phyloP scores from a whole-genome alignment of 1,140 invertebrate genomes.

The Drosophila saltans region DNA sequence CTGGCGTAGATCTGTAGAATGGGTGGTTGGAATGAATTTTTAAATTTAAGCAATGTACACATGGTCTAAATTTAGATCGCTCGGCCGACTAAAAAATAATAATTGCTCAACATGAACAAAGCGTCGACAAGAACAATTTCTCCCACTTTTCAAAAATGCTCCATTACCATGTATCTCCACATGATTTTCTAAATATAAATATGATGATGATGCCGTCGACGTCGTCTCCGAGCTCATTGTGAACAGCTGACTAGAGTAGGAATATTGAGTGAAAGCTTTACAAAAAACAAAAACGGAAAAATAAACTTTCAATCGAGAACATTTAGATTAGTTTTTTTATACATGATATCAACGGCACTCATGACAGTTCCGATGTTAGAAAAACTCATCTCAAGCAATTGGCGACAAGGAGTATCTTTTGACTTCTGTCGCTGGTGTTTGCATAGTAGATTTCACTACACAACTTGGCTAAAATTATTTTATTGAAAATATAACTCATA shows the following conservation, averaged over 20 bases:
- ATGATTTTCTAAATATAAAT: slow-evolving; percentile 80
- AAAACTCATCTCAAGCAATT: too few species aligned
- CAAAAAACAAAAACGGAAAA: neutral
- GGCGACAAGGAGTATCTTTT: too few species aligned
- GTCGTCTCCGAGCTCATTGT: neutral
- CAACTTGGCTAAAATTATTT: too few species aligned
- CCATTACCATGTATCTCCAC: slow-evolving; percentile 64
- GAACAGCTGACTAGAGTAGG: slow-evolving; percentile 18
- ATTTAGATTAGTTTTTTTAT: neutral
- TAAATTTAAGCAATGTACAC: slow-evolving; percentile 30
- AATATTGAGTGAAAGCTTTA: slow-evolving; percentile 41
- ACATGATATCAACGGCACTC: neutral
- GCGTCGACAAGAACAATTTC: slow-evolving; percentile 33
- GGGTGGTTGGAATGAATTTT: slow-evolving; percentile 18
- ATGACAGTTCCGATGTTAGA: too few species aligned
- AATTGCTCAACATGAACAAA: slow-evolving; percentile 68
- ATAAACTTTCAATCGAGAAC: slow-evolving; percentile 48
- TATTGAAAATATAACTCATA: neutral
- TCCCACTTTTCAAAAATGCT: slow-evolving; percentile 58
- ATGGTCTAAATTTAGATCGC: slow-evolving; percentile 15
- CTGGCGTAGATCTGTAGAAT: slow-evolving; percentile 14
- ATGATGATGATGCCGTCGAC: slow-evolving; percentile 61
- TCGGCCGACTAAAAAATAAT: slow-evolving; percentile 47
- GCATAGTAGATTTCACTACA: too few species aligned
- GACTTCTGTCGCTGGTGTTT: too few species aligned